These are phyloP conservation scores for Nixonia krombeini DNA, from an alignment of 1,140 invertebrate species.

Conservation along the genomic window DNA sequence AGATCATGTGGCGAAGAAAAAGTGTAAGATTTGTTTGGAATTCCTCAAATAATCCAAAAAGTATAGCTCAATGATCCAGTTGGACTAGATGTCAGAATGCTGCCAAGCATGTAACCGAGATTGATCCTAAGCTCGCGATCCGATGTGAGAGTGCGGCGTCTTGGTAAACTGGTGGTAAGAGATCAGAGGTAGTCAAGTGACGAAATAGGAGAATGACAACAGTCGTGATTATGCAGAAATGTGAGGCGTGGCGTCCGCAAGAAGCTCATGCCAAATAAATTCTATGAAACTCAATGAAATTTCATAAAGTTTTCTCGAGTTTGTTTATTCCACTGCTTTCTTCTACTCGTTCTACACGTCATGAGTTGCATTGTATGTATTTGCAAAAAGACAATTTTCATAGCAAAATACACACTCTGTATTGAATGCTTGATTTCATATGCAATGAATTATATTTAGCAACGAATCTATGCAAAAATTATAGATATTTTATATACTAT, in stretches of 20 bases:
- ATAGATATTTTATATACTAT: too few species aligned
- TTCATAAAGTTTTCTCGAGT: too few species aligned
- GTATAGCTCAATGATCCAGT: conserved; percentile 3
- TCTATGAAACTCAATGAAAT: too few species aligned
- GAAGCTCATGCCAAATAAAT: too few species aligned
- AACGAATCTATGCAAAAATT: too few species aligned
- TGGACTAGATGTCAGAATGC: conserved; percentile 1
- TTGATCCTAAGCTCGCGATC: conserved; percentile 2
- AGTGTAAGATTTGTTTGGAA: conserved; percentile 3
- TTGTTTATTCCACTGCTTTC: too few species aligned
- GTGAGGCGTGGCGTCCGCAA: conserved; percentile 37
- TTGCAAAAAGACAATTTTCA: too few species aligned
- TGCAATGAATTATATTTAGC: too few species aligned
- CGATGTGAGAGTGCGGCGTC: not conserved
- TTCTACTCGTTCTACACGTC: too few species aligned
- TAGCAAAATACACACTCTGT: too few species aligned
- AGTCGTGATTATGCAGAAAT: conserved; percentile 62
- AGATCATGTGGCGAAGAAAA: not conserved
- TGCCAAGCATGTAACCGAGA: conserved; percentile 1
- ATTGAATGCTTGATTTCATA: too few species aligned
- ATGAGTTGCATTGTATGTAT: too few species aligned
- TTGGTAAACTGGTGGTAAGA: not conserved
- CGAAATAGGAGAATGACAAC: conserved; percentile 39
- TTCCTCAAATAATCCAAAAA: not conserved
- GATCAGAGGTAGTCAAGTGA: conserved; percentile 5